Percentiles rank a stretch among this genome's conserved stretches.
Evolutionary conservation across 2,888 invertebrate species (phyloP).

Genomic region (Drosophila austrosaltans): DNA sequence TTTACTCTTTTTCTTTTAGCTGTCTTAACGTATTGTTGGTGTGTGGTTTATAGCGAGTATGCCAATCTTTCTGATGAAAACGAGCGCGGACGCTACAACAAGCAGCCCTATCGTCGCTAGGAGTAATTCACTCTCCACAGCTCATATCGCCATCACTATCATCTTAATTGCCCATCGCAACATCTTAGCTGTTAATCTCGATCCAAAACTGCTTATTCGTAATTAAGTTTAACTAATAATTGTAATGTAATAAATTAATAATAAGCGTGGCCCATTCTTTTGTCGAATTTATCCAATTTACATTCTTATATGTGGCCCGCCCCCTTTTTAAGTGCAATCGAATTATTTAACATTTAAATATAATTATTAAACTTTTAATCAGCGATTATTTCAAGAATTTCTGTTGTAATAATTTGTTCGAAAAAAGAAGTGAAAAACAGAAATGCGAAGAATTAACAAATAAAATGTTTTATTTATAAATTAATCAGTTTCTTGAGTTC

Average conservation of each 20-base stretch:
- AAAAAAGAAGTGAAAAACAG: conserved; percentile 36
- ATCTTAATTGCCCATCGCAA: conserved; percentile 27
- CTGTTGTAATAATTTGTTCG: conserved; percentile 58
- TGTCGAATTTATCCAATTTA: conserved; percentile 38
- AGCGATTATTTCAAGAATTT: conserved; percentile 36
- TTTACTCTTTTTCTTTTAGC: conserved; percentile 84
- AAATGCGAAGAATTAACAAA: conserved; percentile 50
- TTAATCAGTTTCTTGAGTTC: conserved; percentile 24
- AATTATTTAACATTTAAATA: conserved; percentile 66
- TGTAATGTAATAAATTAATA: conserved; percentile 60
- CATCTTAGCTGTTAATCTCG: conserved; percentile 52
- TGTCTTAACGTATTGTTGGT: conserved; percentile 91
- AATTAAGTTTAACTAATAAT: conserved; percentile 69
- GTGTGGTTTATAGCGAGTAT: conserved; percentile 93
- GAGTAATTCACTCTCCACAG: not conserved
- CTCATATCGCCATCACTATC: conserved; percentile 1
- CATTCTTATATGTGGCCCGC: conserved; percentile 37
- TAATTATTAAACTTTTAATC: conserved; percentile 33
- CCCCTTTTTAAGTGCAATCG: conserved; percentile 57
- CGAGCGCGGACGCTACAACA: conserved; percentile 89
- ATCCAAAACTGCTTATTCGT: conserved; percentile 52
- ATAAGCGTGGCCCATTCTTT: conserved; percentile 33
- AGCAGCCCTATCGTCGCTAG: conserved; percentile 87
- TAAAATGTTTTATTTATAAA: conserved; percentile 45
- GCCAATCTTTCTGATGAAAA: conserved; percentile 88